Evolutionary conservation across 2,113 vertebrate genomes (phyloP), one percentile per base, ranked within the genome.

Genomic region (Gymnocephalus cernua): DNA sequence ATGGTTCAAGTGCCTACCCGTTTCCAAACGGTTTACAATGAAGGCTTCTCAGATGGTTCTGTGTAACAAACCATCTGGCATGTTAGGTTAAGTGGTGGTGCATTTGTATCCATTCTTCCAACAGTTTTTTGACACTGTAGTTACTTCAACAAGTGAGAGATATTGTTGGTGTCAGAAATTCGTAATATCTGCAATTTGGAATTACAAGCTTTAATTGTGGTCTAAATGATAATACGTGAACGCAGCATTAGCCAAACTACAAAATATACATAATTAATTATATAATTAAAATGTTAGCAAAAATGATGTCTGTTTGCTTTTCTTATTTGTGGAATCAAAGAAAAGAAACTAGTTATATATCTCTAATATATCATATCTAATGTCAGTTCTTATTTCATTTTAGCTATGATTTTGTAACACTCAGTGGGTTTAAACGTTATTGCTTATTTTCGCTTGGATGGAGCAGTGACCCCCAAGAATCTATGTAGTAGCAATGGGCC

Each of bases 401-500:
- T 48, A 58, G 23, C 7, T 38, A 23, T 76, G 18, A 18, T 48
- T 59, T 50, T 19, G 35, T 4, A 44, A 15, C 38, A n/a, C 25
- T 48, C 12, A 59, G 44, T 32, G 14, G 53, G 6, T 27, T 54
- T 41, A 7, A 19, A 35, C 56, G 29, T 11, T n/a, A n/a, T 44
- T 51, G 32, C 19, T 35, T 61, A 35, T 61, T 73, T 29, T 21
- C 3, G 0, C 45, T 73, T 27, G 3, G n/a, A 77, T 41, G 4
- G 8, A 50, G n/a, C 63, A 18, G 12, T 38, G 50, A 70, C 32
- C 21, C n/a, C 18, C 3, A n/a, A 4, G 29, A 57, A 57, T 50
- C 38, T 11, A n/a, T n/a, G n/a, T n/a, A 56, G 23, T 25, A 56
- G 8, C 56, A 77, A 65, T 73, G 27, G 21, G 15, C 27, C 76